Base-by-base conservation (phyloP, 2,888 invertebrate genomes). In the Lasioglossum zephyrum region DNA sequence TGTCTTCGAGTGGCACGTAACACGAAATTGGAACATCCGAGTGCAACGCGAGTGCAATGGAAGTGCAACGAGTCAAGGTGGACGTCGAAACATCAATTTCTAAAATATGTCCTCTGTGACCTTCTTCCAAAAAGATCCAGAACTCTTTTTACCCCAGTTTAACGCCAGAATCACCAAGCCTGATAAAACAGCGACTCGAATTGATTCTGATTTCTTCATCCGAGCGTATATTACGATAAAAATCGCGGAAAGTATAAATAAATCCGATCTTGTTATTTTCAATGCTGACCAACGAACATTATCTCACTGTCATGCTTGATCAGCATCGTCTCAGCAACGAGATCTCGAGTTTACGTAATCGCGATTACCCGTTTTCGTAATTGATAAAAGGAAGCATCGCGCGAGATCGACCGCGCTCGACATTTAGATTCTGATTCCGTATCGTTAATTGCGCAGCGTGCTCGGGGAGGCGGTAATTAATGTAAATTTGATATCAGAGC, bases 21-120 rank as follows among this genome's bases (percentile, higher is more conserved):
- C n/a, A n/a, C 57, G 57, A n/a, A n/a, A 57, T 57, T n/a, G 57
- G 57, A 57, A n/a, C 57, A 57, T n/a, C 11, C 57, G n/a, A 57
- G n/a, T 57, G 57, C 57, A 57, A 57, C 57, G 0, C 22, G 53
- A 53, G 53, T n/a, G 57, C 57, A 4, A n/a, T 11, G 11, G 11
- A n/a, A 57, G n/a, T 11, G 57, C 57, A 57, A n/a, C 53, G 53
- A 53, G 9, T 53, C 53, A 53, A 53, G 22, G 22, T 53, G 53
- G 53, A 8, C 57, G 4, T n/a, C 9, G 57, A n/a, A 53, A n/a
- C n/a, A n/a, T 11, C n/a, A n/a, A 11, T 57, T n/a, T 57, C 9
- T 8, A 57, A n/a, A 53, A 53, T 53, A 22, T 11, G 9, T n/a
- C 57, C n/a, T 57, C 8, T n/a, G 53, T n/a, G 53, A 53, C 49